Evolutionary conservation across 2,888 invertebrate genomes (phyloP).

Genomic region (Petrolisthes manimaculis): DNA sequence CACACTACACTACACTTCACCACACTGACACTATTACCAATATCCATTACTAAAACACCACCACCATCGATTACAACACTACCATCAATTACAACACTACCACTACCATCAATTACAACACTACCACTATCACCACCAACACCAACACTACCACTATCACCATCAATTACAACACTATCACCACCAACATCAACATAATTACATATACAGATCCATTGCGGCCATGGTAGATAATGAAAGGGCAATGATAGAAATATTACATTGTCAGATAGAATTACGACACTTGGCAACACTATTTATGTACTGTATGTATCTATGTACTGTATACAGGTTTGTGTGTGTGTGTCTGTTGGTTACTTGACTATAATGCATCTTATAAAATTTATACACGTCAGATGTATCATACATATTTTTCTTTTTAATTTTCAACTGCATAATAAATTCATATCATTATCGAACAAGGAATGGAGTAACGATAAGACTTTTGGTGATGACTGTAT

Average conservation of each 20-base stretch:
- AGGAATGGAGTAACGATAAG: too few species aligned
- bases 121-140: background rate
- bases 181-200: background rate
- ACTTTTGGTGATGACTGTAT: too few species aligned
- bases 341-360: too few species aligned
- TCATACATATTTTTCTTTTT: too few species aligned
- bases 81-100: background rate
- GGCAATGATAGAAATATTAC: background rate
- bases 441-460: too few species aligned
- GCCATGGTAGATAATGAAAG: background rate
- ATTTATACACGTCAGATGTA: too few species aligned
- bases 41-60: background rate
- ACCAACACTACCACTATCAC: background rate
- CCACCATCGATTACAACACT: background rate
- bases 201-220: background rate
- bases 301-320: too few species aligned
- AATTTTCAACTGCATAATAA: too few species aligned
- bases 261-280: too few species aligned
- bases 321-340: too few species aligned
- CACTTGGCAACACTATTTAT: too few species aligned
- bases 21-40: background rate
- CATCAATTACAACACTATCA: background rate
- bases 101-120: background rate
- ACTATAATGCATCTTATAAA: too few species aligned
- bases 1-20: background rate